A percentile compares a stretch with the other conserved stretches of the same genome.
These are phyloP conservation scores for Meandrina meandrites DNA, from an alignment of 92 coral and sea anemone genomes.

Conservation along the genomic window DNA sequence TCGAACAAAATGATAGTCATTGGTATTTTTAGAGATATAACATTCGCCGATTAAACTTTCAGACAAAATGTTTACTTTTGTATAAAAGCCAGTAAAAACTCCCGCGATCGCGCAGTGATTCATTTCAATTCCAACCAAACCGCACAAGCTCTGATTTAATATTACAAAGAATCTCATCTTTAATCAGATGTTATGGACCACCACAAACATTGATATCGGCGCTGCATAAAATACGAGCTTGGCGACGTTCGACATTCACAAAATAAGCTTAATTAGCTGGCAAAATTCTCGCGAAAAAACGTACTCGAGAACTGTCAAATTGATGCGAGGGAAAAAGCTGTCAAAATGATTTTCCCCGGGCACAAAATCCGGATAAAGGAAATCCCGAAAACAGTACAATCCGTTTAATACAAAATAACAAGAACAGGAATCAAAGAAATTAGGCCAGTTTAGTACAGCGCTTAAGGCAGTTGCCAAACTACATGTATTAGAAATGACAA, in stretches of 20 bases:
- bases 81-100: too few relatives aligned
- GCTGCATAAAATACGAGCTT: slow-evolving; percentile 1
- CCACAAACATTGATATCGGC: slow-evolving; percentile 11
- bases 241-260: slow-evolving; percentile 6
- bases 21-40: slow-evolving; percentile 16
- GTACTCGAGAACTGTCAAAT: slow-evolving; percentile 26
- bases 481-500: neutral
- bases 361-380: slow-evolving; percentile 29
- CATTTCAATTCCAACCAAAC: slow-evolving; percentile 2
- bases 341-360: neutral
- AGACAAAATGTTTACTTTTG: neutral
- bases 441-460: slow-evolving; percentile 11
- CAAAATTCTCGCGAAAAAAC: neutral
- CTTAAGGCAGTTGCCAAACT: slow-evolving; percentile 13
- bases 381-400: slow-evolving; percentile 17
- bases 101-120: neutral
- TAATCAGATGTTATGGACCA: slow-evolving; percentile 11
- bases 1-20: neutral
- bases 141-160: neutral
- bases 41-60: neutral
- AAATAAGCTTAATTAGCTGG: slow-evolving; percentile 35
- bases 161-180: neutral
- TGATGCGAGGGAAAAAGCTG: neutral
- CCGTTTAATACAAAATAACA: slow-evolving; percentile 6
- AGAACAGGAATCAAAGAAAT: slow-evolving; percentile 21